Evolutionary conservation across 2,888 invertebrate species (phyloP), one percentile per base, ranked within the genome.

Genomic region (Xestobium rufovillosum): DNA sequence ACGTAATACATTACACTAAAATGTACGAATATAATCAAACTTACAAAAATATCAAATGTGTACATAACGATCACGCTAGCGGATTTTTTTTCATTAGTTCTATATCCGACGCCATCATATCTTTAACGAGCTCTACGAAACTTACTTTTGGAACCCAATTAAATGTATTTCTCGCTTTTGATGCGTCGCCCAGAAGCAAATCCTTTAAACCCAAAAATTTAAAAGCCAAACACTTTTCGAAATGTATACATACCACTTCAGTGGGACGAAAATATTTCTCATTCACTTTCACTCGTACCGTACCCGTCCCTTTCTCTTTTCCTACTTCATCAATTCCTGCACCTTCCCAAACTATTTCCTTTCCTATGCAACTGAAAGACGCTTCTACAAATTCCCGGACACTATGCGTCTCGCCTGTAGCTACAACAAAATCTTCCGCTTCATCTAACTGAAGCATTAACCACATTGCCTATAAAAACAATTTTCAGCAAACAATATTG

Each of bases 371-470:
- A 38, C 73, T 72, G 66, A 99, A 99, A 1, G 96, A 78, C 19
- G 76, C 77, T 65, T 92, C 92, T 0, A 98, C 92, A 70, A 99
- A 99, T 67, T 97, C 92, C 8, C 90, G 73, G 0, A 98, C 97
- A 62, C 90, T 95, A 67, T 94, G 94, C 9, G 84, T 78, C 63
- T 91, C 87, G 0, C 95, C 95, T 0, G 95, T 95, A 3, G 98
- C 94, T 51, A 99, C 91, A 3, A 99, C 97, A 70, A 84, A 97
- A 69, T 99, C 98, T 34, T 95, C 88, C 0, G 98, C 87, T 19
- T 69, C 65, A 0, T 90, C 80, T 58, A 86, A 84, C 63, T 99
- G 98, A 10, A 99, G 73, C 91, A 99, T 99, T 62, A 94, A 68
- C 96, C 97, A 99, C 98, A 99, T 99, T 1, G 96, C 98, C 84